A percentile compares a stretch with the other conserved stretches of the same genome.
These are phyloP conservation scores for Dugesia japonica DNA, from an alignment of 2,888 invertebrate species.

Conservation along the genomic window DNA sequence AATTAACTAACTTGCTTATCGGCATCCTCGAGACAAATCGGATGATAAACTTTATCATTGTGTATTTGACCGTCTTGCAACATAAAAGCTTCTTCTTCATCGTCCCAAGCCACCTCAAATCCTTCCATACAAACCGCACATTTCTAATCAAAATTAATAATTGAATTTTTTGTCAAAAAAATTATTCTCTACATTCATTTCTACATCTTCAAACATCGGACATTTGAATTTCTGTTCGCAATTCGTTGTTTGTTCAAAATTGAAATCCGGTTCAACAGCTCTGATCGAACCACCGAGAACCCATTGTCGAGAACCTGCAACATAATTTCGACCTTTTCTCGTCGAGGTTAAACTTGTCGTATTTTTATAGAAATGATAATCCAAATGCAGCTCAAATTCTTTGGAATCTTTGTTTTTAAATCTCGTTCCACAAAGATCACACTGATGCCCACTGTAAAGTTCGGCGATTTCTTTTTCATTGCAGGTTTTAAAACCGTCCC, in stretches of 20 bases:
- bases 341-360: constrained; percentile 23
- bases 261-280: constrained; percentile 29
- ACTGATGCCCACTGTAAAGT: constrained; percentile 81
- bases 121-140: constrained; percentile 80
- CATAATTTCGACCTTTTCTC: constrained; percentile 31
- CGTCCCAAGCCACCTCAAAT: constrained; percentile 85
- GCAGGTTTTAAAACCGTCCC: constrained; percentile 3
- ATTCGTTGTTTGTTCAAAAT: not conserved
- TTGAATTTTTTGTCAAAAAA: not conserved
- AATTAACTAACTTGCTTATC: constrained; percentile 28
- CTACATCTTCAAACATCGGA: constrained; percentile 21
- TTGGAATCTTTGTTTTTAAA: constrained; percentile 67
- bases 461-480: constrained; percentile 17
- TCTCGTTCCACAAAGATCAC: constrained; percentile 81
- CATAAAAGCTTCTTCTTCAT: constrained; percentile 94
- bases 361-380: constrained; percentile 75
- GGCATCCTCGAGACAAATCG: constrained; percentile 33
- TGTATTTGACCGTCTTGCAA: constrained; percentile 61
- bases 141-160: constrained; percentile 45
- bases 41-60: constrained; percentile 33
- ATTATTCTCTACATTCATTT: constrained; percentile 14
- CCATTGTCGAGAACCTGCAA: constrained; percentile 34
- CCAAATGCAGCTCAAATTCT: constrained; percentile 74
- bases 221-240: constrained; percentile 17
- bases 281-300: constrained; percentile 32